phyloP scores from a whole-genome alignment of 2,113 vertebrate genomes.

The Zosterops pallidus region DNA sequence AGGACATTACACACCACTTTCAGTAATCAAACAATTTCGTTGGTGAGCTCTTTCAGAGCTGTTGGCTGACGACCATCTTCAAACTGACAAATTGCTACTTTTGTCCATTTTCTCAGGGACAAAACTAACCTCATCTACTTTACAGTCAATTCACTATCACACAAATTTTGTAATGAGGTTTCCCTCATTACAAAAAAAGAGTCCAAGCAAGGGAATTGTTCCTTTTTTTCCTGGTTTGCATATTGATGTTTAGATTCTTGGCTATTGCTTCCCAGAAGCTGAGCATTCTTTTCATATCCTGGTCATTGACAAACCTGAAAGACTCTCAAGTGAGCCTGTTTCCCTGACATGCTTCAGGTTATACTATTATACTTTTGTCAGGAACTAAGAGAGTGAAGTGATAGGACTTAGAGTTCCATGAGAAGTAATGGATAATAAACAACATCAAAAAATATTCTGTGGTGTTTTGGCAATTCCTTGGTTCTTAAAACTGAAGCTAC shows the following conservation, averaged over 20 bases:
- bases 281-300: background rate
- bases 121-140: background rate
- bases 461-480: background rate
- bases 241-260: background rate
- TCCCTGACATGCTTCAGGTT: background rate
- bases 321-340: background rate
- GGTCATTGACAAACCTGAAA: background rate
- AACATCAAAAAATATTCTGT: background rate
- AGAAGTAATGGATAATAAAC: background rate
- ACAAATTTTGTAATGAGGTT: background rate
- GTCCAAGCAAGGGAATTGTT: background rate
- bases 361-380: background rate
- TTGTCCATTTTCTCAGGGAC: background rate
- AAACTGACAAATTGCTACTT: background rate
- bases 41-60: background rate
- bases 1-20: background rate
- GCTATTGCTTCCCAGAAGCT: background rate
- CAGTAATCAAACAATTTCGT: background rate
- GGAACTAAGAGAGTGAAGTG: background rate
- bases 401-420: background rate
- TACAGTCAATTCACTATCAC: background rate
- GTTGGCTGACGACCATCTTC: background rate
- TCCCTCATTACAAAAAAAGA: background rate
- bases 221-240: background rate
- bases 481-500: background rate